Evolutionary conservation across 1,140 invertebrate species (phyloP).

Genomic region (Wiebesia pumilae): DNA sequence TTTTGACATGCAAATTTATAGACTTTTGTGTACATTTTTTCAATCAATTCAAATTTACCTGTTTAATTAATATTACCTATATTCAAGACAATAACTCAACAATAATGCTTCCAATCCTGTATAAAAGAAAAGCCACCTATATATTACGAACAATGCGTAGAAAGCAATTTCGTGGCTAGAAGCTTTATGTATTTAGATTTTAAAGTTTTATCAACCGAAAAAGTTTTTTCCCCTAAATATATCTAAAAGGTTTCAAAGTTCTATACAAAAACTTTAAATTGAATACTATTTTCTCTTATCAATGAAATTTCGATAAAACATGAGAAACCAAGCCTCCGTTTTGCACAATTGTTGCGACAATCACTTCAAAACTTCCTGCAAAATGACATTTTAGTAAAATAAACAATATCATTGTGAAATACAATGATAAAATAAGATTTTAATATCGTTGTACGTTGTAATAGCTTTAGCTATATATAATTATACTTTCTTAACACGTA

Average conservation of each 20-base stretch:
- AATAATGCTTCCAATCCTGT: neutral
- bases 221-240: neutral
- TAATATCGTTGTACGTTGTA: neutral
- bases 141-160: neutral
- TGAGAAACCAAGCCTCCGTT: neutral
- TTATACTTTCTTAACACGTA: neutral
- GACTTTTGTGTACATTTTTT: too few species aligned
- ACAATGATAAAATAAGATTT: neutral
- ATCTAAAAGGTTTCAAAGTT: neutral
- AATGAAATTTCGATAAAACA: neutral
- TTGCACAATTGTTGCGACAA: too few species aligned
- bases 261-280: neutral
- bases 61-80: neutral
- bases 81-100: neutral
- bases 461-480: neutral
- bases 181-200: constrained; percentile 2
- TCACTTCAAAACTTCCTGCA: too few species aligned
- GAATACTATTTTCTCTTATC: neutral
- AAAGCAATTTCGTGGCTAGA: neutral
- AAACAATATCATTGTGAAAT: neutral
- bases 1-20: neutral
- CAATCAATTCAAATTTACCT: too few species aligned
- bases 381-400: too few species aligned
- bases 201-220: neutral
- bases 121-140: neutral